phyloP scores from a whole-genome alignment of 30 jellyfish, hydroid and myxozoan genomes.

The Mastigias papua region DNA sequence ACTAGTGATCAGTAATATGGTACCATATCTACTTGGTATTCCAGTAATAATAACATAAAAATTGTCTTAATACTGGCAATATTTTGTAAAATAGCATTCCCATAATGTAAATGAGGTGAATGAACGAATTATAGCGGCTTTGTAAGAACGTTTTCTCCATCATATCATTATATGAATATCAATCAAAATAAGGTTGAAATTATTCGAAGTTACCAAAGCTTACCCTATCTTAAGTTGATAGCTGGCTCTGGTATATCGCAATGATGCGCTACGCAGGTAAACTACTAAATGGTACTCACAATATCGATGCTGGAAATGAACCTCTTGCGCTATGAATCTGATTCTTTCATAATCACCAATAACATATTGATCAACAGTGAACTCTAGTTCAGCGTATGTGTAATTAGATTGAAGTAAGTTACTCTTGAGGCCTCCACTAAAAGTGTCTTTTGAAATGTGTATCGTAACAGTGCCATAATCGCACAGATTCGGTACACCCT shows the following conservation, averaged over 20 bases:
- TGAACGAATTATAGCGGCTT: too few relatives aligned
- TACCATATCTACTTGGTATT: too few relatives aligned
- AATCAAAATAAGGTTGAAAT: too few relatives aligned
- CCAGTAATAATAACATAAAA: too few relatives aligned
- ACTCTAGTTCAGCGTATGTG: slow-evolving; percentile 24
- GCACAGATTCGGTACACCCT: slow-evolving; percentile 28
- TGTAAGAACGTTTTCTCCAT: too few relatives aligned
- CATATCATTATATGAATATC: too few relatives aligned
- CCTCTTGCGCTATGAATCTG: slow-evolving; percentile 55
- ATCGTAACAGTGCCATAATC: slow-evolving; percentile 6
- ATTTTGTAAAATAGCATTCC: too few relatives aligned
- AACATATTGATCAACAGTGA: slow-evolving; percentile 29
- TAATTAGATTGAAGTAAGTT: slow-evolving; percentile 17
- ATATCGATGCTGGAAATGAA: slow-evolving; percentile 9
- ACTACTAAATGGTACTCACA: slow-evolving; percentile 6
- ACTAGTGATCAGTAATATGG: too few relatives aligned
- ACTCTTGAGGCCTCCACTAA: slow-evolving; percentile 13
- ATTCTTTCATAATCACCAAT: background rate
- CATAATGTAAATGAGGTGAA: too few relatives aligned
- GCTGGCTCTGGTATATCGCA: background rate
- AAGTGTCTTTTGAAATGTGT: slow-evolving; percentile 22
- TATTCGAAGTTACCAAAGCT: too few relatives aligned
- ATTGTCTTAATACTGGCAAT: too few relatives aligned
- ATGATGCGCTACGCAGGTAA: background rate
- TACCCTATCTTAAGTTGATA: too few relatives aligned